Evolutionary conservation across 2,888 invertebrate genomes (phyloP), one percentile per base, ranked within the genome.

Genomic region (Meteorus colon): DNA sequence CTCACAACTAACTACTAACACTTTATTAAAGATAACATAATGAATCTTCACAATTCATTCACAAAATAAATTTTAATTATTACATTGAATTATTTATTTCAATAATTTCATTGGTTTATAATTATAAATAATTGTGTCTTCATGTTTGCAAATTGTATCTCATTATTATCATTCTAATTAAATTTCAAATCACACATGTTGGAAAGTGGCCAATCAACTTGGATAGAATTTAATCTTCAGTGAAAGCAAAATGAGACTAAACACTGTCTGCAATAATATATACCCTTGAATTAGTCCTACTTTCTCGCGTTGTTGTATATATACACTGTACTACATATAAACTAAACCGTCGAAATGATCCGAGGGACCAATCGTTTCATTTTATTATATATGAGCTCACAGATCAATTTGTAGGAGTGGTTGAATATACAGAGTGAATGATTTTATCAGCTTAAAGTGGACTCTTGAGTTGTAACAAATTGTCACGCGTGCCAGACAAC

Each of bases 381-480:
- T 55, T n/a, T 16, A n/a, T 59, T 55, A 69, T 69, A 55, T 34
- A 34, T 34, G 31, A 29, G 31, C 68, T 55, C 19, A 34, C 69
- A 24, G 19, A 69, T 48, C 69, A 55, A 69, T 69, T 69, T 55
- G 55, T 59, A 19, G 34, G 69, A 69, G 69, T 69, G 69, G 59
- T 69, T 12, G 34, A 24, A 8, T n/a, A 51, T 45, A 48, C 19
- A 24, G 19, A 65, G 34, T 19, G 34, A 45, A 45, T 45, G 24
- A 69, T 37, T 34, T 55, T 69, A 69, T 55, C 48, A 51, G 55
- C 31, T 55, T n/a, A 34, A 69, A 55, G 59, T 34, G 59, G 69
- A 31, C 55, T 34, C 24, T 69, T 31, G 12, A 31, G 19, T 34
- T 16, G 37, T 12, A 48, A 45, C 27, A 29, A 69, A 69, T 69